A percentile compares a stretch with the other conserved stretches of the same genome.
Evolutionary conservation across 2,113 vertebrate genomes (phyloP).

Genomic region (Actinemys pallida): DNA sequence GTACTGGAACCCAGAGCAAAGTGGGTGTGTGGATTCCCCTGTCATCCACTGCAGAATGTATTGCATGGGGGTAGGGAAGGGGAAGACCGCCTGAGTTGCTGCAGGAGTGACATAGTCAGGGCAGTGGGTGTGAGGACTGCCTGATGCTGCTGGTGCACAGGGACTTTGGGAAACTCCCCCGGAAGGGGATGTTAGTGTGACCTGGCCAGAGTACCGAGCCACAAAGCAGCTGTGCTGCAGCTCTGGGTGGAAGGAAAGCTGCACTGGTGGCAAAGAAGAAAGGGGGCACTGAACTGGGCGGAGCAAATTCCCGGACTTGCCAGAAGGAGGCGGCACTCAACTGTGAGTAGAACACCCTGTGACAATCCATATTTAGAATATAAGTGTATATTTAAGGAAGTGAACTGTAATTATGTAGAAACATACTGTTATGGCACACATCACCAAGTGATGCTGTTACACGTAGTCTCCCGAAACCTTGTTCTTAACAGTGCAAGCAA

Average conservation of each 20-base stretch:
- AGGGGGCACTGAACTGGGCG: background rate
- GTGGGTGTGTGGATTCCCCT: background rate
- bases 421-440: slow-evolving; percentile 51
- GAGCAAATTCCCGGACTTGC: background rate
- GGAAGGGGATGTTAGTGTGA: background rate
- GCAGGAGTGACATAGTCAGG: too few relatives aligned
- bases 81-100: background rate
- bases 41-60: background rate
- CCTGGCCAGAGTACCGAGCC: background rate
- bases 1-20: background rate
- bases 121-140: background rate
- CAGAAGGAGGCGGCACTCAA: background rate
- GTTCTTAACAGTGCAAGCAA: background rate
- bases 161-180: too few relatives aligned
- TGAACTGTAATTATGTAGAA: slow-evolving; percentile 59
- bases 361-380: background rate
- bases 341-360: background rate
- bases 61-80: background rate
- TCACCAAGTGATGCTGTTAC: slow-evolving; percentile 65
- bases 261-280: background rate
- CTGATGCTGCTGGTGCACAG: background rate
- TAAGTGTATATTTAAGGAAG: slow-evolving; percentile 31
- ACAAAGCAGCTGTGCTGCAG: background rate
- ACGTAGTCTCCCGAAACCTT: slow-evolving; percentile 4
- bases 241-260: background rate